Evolutionary conservation across 2,888 invertebrate genomes (phyloP).

Genomic region (Alloscopus bannaensis): DNA sequence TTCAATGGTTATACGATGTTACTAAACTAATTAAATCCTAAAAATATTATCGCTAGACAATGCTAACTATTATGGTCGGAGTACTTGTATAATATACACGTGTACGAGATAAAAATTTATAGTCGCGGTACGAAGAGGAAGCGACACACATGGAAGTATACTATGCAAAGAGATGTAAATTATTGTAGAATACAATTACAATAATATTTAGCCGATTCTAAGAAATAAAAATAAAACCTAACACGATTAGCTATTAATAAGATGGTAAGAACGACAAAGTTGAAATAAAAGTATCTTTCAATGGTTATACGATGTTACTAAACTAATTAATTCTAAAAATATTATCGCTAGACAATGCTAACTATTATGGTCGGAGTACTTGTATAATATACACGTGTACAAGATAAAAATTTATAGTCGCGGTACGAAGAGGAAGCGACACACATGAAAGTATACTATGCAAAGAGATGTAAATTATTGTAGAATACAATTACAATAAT

Average conservation of each 20-base stretch:
- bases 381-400: no score
- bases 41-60: constrained; percentile 8
- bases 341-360: constrained; percentile 2
- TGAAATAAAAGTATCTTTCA: not conserved
- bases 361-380: no score
- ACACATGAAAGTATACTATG: no score
- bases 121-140: not conserved
- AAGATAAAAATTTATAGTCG: not conserved
- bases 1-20: not conserved
- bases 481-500: no score
- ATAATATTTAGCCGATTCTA: no score
- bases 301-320: not conserved
- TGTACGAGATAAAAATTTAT: not conserved
- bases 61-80: not conserved
- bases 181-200: no score
- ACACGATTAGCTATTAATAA: no score
- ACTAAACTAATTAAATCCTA: not conserved
- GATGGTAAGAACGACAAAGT: not conserved
- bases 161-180: no score
- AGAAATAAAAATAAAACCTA: no score
- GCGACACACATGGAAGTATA: not conserved
- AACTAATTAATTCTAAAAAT: not conserved
- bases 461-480: no score
- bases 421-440: not conserved
- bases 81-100: no score